A percentile compares a stretch with the other conserved stretches of the same genome.
Evolutionary conservation across 2,113 vertebrate species (phyloP).

Genomic region (Phalacrocorax carbo): DNA sequence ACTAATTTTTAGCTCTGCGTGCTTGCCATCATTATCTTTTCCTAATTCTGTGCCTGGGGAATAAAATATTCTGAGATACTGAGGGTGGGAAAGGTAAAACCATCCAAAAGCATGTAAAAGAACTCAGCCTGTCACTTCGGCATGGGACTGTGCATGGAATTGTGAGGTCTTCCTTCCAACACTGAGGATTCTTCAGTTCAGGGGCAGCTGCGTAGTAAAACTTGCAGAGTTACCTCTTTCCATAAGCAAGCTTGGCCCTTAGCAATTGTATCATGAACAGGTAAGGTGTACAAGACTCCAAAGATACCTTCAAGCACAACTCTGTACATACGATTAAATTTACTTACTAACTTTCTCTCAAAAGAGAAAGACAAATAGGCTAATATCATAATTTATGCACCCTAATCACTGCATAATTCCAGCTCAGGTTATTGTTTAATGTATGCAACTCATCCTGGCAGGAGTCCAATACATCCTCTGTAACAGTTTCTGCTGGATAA

Average conservation of each 20-base stretch:
- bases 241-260: background rate
- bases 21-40: background rate
- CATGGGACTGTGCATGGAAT: background rate
- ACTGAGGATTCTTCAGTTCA: background rate
- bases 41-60: background rate
- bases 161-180: background rate
- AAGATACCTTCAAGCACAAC: background rate
- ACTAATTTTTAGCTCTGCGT: background rate
- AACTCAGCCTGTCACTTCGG: background rate
- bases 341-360: background rate
- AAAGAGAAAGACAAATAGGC: background rate
- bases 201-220: background rate
- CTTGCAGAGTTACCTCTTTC: background rate
- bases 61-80: background rate
- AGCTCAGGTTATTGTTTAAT: background rate
- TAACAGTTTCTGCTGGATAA: conserved; percentile 18
- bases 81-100: background rate
- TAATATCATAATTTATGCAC: background rate
- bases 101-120: background rate
- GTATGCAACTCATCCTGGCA: background rate
- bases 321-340: background rate
- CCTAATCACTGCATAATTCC: background rate
- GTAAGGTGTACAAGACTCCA: background rate
- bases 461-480: background rate
- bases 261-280: background rate